Percentiles rank a stretch among this genome's conserved stretches.
Evolutionary conservation across 1,140 invertebrate species (phyloP).

Genomic region (Stratiolaelaps scimitus): DNA sequence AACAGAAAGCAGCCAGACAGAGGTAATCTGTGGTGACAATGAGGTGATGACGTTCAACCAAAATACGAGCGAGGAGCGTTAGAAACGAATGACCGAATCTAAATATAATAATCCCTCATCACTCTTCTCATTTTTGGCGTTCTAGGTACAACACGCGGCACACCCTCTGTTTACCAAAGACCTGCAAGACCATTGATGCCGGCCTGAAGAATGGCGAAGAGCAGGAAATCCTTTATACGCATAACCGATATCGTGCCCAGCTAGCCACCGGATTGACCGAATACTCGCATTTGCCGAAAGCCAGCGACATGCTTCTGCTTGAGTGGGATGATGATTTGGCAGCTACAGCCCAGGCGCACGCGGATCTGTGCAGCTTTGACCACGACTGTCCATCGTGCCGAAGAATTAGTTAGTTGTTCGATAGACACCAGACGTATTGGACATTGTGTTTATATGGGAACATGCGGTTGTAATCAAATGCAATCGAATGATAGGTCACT

Average conservation of each 20-base stretch:
- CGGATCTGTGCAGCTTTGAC: conserved; percentile 34
- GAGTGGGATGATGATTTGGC: conserved; percentile 37
- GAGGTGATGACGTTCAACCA: no score
- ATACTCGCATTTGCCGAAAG: conserved; percentile 31
- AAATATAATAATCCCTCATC: conserved; percentile 1
- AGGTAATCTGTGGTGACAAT: no score
- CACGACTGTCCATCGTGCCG: conserved; percentile 34
- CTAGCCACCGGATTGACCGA: conserved; percentile 33
- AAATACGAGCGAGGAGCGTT: no score
- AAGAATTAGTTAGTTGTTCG: conserved; percentile 33
- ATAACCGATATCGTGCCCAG: conserved; percentile 34
- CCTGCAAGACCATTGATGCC: not conserved
- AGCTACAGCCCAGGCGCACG: conserved; percentile 34
- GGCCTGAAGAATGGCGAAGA: conserved; percentile 22
- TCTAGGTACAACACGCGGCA: not conserved
- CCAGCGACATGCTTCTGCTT: conserved; percentile 34
- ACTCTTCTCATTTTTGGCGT: not conserved
- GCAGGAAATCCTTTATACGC: conserved; percentile 21
- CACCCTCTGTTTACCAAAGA: not conserved
- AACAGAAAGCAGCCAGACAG: no score
- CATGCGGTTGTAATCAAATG: not conserved
- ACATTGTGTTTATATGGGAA: no score
- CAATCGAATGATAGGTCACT: no score
- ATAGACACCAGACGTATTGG: no score
- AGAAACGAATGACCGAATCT: no score